These are phyloP conservation scores for Amazona ochrocephala DNA, from an alignment of 2,797 vertebrate species.

Conservation along the genomic window DNA sequence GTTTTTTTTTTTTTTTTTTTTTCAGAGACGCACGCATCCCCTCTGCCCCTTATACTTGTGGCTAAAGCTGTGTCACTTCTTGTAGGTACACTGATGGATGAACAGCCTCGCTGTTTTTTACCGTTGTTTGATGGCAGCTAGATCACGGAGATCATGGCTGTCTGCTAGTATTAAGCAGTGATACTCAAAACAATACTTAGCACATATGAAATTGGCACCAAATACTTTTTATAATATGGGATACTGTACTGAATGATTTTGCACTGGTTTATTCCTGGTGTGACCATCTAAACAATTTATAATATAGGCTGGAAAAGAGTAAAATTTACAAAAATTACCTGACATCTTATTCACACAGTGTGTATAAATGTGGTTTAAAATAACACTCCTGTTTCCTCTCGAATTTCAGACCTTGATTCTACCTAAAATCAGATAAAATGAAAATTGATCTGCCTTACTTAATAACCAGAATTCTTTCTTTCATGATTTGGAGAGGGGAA, in stretches of 20 bases:
- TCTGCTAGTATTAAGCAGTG: neutral
- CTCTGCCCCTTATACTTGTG: neutral
- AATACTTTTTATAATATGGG: neutral
- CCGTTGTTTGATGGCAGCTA: neutral
- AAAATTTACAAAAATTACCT: neutral
- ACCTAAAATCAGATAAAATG: neutral
- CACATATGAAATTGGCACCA: neutral
- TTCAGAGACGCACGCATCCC: neutral
- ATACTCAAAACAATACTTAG: neutral
- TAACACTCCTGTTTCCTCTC: neutral
- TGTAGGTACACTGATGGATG: neutral
- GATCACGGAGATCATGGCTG: neutral
- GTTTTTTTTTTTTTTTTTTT: neutral
- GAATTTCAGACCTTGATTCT: neutral
- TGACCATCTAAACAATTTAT: slow-evolving; percentile 33
- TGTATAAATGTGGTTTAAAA: slow-evolving; percentile 32
- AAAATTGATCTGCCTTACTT: neutral
- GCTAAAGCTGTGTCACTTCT: neutral
- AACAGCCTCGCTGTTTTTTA: neutral
- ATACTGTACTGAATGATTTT: slow-evolving; percentile 6
- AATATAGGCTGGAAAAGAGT: slow-evolving; percentile 5
- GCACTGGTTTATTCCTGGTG: neutral
- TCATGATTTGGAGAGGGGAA: neutral
- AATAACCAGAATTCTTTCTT: neutral
- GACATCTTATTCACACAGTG: slow-evolving; percentile 8